These are phyloP conservation scores for Nasonia vitripennis DNA, from an alignment of 1,140 invertebrate species.

Conservation along the genomic window DNA sequence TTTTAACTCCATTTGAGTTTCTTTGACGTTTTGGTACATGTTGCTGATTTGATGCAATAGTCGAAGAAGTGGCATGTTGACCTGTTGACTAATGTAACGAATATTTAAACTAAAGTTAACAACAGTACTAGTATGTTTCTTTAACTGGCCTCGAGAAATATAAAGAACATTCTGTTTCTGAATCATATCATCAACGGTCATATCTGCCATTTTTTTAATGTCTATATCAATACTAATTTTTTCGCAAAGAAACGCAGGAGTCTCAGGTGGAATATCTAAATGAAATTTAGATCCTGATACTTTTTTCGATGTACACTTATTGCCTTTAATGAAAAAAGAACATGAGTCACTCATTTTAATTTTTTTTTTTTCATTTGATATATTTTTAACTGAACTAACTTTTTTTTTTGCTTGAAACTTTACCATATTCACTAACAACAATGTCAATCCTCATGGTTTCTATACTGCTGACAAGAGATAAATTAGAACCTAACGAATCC, in stretches of 20 bases:
- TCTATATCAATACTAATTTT: constrained; percentile 92
- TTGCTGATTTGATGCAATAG: constrained; percentile 97
- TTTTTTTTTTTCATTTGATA: neutral
- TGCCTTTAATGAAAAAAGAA: constrained; percentile 52
- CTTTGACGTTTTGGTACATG: constrained; percentile 98
- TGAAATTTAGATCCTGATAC: constrained; percentile 74
- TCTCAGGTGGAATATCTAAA: constrained; percentile 83
- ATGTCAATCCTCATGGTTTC: constrained; percentile 94
- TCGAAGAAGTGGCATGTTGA: constrained; percentile 95
- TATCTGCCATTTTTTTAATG: constrained; percentile 91
- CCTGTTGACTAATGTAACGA: constrained; percentile 91
- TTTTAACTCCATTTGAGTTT: constrained; percentile 92
- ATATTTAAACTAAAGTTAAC: constrained; percentile 92
- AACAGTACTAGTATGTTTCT: constrained; percentile 91
- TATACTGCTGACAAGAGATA: constrained; percentile 90
- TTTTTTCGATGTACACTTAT: constrained; percentile 65
- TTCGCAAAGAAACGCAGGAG: constrained; percentile 94
- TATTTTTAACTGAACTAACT: constrained; percentile 54
- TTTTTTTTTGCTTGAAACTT: constrained; percentile 75
- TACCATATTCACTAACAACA: constrained; percentile 89
- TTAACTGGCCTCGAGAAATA: constrained; percentile 89
- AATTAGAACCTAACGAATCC: constrained; percentile 92
- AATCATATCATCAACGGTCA: constrained; percentile 89
- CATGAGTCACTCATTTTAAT: neutral
- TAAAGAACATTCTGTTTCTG: constrained; percentile 88